Evolutionary conservation across 2,888 invertebrate genomes (phyloP), one percentile per base, ranked within the genome.

Genomic region (Yponomeuta evonymella): DNA sequence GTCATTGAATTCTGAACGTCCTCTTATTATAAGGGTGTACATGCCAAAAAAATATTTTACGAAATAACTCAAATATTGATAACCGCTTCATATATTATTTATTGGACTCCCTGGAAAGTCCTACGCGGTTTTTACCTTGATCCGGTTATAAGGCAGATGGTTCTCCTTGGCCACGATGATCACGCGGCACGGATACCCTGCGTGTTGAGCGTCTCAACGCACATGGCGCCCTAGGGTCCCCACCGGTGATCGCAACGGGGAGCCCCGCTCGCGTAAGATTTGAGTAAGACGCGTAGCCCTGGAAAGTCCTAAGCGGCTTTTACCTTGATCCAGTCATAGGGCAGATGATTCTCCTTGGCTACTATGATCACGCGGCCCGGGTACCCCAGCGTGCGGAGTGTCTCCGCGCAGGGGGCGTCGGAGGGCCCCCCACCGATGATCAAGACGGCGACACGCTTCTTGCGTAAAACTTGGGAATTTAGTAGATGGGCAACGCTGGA

Each of bases 181-280:
- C 0, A 94, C 81, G 2, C 96, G 94, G 0, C 98, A 98, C 10
- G 93, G 93, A 85, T 95, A 99, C 97, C 96, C 86, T 98, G 96
- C 87, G 98, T 97, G 62, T 98, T 94, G n/a, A 99, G 90, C 0
- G 96, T 96, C 88, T 99, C 98, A 0, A 95, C 97, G 86, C 98
- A 98, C 4, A 95, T 95, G 63, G 96, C 96, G 2, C 95, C 98
- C 0, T 97, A 96, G 0, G 97, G 97, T 0, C 98, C 98, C 98
- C 98, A 70, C 98, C 98, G 43, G 98, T 92, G 67, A 92, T 84
- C n/a, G 98, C 94, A 70, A 94, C 94, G 0, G 97, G 0, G 94
- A 93, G 4, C 92, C 86, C 63, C 90, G 84, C 71, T 94, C 92
- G 12, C 85, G 36, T 43, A 43, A 8, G 6, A 43, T 8, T 43